Evolutionary conservation across 2,797 vertebrate genomes (phyloP).

Genomic region (Tadarida brasiliensis): DNA sequence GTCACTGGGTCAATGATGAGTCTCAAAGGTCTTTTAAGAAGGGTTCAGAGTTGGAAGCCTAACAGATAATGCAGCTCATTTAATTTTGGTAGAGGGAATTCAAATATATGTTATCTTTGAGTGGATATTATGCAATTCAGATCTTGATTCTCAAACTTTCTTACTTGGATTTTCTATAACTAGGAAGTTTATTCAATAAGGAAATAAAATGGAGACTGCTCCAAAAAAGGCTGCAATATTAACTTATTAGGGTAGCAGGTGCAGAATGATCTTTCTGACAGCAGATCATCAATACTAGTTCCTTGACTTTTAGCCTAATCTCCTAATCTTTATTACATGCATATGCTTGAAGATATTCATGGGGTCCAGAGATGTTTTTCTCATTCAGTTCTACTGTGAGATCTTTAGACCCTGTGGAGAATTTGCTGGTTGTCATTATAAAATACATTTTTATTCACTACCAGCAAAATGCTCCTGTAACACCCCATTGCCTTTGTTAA

Average conservation of each 20-base stretch:
- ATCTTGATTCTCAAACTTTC: background rate
- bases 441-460: background rate
- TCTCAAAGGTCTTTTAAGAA: background rate
- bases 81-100: background rate
- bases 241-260: background rate
- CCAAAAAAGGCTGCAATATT: background rate
- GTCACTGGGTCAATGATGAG: background rate
- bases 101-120: background rate
- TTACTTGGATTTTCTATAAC: background rate
- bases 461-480: background rate
- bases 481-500: background rate
- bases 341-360: background rate
- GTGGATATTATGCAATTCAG: background rate
- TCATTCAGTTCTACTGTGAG: background rate
- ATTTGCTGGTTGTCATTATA: background rate
- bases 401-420: background rate
- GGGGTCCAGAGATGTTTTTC: background rate
- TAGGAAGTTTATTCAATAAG: background rate
- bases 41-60: background rate
- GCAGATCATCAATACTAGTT: background rate
- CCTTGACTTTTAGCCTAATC: background rate
- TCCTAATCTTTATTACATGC: background rate
- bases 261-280: background rate
- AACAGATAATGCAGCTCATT: background rate
- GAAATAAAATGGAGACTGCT: background rate